These are phyloP conservation scores for Scaptomyza tumidula DNA, from an alignment of 2,888 invertebrate species.

Conservation along the genomic window DNA sequence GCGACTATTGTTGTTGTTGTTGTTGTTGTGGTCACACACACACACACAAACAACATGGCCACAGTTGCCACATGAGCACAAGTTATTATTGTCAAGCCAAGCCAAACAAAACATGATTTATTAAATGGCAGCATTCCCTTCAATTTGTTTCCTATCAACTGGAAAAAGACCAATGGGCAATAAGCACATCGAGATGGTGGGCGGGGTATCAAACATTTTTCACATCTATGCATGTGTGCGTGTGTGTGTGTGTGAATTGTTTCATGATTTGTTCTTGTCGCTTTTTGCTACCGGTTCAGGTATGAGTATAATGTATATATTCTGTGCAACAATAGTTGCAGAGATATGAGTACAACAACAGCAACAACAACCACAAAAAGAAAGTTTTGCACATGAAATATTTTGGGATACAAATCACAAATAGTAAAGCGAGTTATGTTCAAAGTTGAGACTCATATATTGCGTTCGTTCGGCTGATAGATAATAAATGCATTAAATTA, in stretches of 20 bases:
- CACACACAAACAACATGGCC: slow-evolving; percentile 58
- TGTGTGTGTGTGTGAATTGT: slow-evolving; percentile 48
- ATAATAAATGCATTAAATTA: slow-evolving; percentile 47
- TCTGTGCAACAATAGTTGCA: slow-evolving; percentile 40
- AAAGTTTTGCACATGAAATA: slow-evolving; percentile 50
- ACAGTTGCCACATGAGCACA: slow-evolving; percentile 74
- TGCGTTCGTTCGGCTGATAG: background rate
- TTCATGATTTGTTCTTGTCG: slow-evolving; percentile 41
- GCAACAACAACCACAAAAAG: slow-evolving; percentile 10
- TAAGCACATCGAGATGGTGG: background rate
- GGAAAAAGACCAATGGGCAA: slow-evolving; percentile 72
- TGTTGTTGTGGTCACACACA: slow-evolving; percentile 49
- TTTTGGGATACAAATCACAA: slow-evolving; percentile 54
- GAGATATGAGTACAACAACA: slow-evolving; percentile 62
- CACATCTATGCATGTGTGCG: slow-evolving; percentile 41
- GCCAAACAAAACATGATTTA: slow-evolving; percentile 79
- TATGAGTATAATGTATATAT: slow-evolving; percentile 41
- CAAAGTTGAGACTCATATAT: slow-evolving; percentile 45
- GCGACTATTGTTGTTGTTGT: slow-evolving; percentile 20
- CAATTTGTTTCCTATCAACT: slow-evolving; percentile 80
- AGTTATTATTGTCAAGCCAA: slow-evolving; percentile 79
- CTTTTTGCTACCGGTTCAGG: slow-evolving; percentile 16
- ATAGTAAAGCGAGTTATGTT: slow-evolving; percentile 44
- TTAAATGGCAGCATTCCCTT: slow-evolving; percentile 79
- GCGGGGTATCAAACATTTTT: slow-evolving; percentile 46